Percentiles rank a stretch among this genome's conserved stretches.
These are phyloP conservation scores for Petrocephalus schoutedeni DNA, from an alignment of 2,797 vertebrate species.

Conservation along the genomic window DNA sequence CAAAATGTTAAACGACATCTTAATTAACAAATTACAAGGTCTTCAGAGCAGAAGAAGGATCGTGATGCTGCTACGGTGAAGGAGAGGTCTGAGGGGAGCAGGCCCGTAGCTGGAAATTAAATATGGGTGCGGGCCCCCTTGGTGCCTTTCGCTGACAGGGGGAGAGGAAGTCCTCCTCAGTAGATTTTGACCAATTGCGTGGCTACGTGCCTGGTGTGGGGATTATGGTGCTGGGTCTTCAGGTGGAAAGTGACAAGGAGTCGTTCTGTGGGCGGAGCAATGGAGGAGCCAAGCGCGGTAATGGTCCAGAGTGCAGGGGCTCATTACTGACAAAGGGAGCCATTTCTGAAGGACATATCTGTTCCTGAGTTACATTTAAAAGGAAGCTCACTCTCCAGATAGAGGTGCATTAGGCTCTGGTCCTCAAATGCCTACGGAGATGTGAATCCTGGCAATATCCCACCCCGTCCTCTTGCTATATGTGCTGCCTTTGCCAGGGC, in stretches of 20 bases:
- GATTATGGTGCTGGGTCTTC: neutral
- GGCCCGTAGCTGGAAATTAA: neutral
- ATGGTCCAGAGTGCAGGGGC: neutral
- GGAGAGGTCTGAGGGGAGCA: neutral
- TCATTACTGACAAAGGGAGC: neutral
- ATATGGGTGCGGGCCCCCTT: neutral
- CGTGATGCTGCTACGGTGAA: neutral
- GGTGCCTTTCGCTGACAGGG: neutral
- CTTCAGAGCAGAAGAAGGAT: neutral
- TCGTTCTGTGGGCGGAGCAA: neutral
- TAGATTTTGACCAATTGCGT: neutral
- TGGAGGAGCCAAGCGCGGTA: neutral
- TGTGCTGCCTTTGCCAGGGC: neutral
- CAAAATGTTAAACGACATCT: neutral
- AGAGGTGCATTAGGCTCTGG: neutral
- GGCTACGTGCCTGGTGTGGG: neutral
- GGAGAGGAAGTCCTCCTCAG: neutral
- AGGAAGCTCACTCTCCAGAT: neutral
- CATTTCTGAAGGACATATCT: neutral
- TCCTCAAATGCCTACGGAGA: neutral
- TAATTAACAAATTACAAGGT: neutral
- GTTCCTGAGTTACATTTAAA: neutral
- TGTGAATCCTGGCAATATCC: neutral
- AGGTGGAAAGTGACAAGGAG: neutral
- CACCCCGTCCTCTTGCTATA: neutral